Evolutionary conservation across 2,797 vertebrate species (phyloP).

Genomic region (Cirrhinus molitorella): DNA sequence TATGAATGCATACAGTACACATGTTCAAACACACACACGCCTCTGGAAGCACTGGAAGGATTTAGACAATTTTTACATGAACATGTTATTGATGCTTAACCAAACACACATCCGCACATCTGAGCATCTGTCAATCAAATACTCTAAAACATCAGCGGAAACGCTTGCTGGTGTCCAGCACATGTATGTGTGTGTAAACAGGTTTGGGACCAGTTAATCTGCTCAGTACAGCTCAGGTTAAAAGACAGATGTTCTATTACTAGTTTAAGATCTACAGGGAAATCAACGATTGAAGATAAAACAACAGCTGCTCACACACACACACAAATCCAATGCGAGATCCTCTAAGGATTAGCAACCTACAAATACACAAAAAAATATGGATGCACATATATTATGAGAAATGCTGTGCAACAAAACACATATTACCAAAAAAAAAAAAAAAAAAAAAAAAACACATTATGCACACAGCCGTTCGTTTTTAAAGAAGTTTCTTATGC

Average conservation of each 20-base stretch:
- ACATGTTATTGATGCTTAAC: slow-evolving; percentile 31
- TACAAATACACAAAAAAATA: not conserved
- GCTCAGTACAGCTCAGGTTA: not conserved
- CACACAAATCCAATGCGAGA: not conserved
- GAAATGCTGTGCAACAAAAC: not conserved
- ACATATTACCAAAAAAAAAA: too few species aligned
- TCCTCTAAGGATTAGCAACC: not conserved
- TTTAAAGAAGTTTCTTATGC: too few species aligned
- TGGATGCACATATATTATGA: too few species aligned
- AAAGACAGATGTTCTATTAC: slow-evolving; percentile 21
- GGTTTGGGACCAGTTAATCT: slow-evolving; percentile 35
- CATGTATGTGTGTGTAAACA: not conserved
- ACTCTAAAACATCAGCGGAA: slow-evolving; percentile 27
- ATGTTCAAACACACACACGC: slow-evolving; percentile 14
- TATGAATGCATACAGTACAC: not conserved
- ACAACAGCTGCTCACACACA: slow-evolving; percentile 18
- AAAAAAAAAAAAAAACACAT: too few species aligned
- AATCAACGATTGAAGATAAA: slow-evolving; percentile 37
- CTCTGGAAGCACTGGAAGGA: not conserved
- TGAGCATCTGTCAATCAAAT: slow-evolving; percentile 52
- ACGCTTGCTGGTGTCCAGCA: not conserved
- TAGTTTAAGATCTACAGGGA: slow-evolving; percentile 32
- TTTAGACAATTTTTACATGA: not conserved
- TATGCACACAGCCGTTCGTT: too few species aligned
- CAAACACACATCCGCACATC: slow-evolving; percentile 33